A percentile compares a stretch with the other conserved stretches of the same genome.
phyloP scores from a whole-genome alignment of 2,797 vertebrate genomes.

The Bryconaethiops microstoma region DNA sequence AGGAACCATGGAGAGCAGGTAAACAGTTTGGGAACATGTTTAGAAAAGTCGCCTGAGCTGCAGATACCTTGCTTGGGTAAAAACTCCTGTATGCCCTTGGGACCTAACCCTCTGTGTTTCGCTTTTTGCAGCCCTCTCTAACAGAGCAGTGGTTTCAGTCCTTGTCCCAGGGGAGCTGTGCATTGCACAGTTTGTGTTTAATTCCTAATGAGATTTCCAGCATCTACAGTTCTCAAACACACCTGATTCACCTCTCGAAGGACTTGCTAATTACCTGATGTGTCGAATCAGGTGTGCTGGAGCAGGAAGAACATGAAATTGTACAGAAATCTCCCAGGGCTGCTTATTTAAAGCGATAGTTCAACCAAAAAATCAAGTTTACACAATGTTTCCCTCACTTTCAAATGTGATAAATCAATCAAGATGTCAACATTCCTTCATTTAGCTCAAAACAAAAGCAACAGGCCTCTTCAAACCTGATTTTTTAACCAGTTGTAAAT shows the following conservation, averaged over 20 bases:
- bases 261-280: not conserved
- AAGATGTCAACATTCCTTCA: not conserved
- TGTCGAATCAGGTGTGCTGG: slow-evolving; percentile 35
- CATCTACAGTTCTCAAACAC: not conserved
- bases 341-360: not conserved
- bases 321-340: not conserved
- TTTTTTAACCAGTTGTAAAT: too few relatives aligned
- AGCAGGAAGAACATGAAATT: slow-evolving; percentile 41
- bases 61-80: not conserved
- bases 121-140: not conserved
- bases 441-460: too few relatives aligned
- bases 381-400: not conserved
- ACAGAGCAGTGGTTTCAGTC: not conserved
- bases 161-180: not conserved
- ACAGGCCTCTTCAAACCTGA: too few relatives aligned
- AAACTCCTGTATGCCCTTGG: not conserved
- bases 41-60: not conserved
- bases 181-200: slow-evolving; percentile 1
- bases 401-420: not conserved
- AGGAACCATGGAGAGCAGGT: not conserved
- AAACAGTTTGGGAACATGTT: slow-evolving; percentile 23
- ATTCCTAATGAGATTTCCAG: slow-evolving; percentile 30
- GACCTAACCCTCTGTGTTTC: slow-evolving; percentile 5
- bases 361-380: too few relatives aligned
- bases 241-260: not conserved